These are phyloP conservation scores for Melinaea marsaeus DNA, from an alignment of 2,888 invertebrate genomes.

Conservation along the genomic window DNA sequence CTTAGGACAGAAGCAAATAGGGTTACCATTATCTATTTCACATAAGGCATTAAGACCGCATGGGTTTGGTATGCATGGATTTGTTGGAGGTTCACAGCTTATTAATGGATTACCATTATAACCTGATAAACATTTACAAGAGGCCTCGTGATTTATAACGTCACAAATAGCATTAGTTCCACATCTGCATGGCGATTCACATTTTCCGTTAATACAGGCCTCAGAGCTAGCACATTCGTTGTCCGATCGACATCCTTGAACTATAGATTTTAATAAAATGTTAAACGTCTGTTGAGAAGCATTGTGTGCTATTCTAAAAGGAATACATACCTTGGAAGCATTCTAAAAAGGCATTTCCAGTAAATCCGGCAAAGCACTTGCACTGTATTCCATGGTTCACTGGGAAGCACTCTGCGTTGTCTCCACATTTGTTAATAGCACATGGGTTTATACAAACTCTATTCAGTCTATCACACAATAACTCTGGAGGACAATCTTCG, in stretches of 20 bases:
- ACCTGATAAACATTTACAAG: conserved; percentile 89
- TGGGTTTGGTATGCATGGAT: conserved; percentile 91
- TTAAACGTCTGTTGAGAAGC: neutral
- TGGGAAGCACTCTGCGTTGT: conserved; percentile 87
- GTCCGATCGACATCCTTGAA: conserved; percentile 84
- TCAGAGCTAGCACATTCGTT: conserved; percentile 84
- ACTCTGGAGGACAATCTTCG: conserved; percentile 92
- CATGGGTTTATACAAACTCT: conserved; percentile 91
- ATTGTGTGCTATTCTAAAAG: neutral
- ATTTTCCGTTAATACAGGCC: conserved; percentile 87
- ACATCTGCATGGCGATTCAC: conserved; percentile 87
- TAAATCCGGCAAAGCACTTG: conserved; percentile 83
- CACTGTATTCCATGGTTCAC: conserved; percentile 87
- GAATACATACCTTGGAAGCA: conserved; percentile 79
- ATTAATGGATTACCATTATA: conserved; percentile 86
- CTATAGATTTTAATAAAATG: conserved; percentile 39
- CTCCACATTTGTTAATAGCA: conserved; percentile 87
- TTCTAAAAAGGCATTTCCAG: conserved; percentile 86
- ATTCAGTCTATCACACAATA: conserved; percentile 90
- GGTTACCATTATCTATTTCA: conserved; percentile 89
- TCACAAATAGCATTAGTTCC: conserved; percentile 89
- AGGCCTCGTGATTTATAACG: conserved; percentile 86
- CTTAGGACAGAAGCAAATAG: conserved; percentile 93
- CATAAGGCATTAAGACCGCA: conserved; percentile 92
- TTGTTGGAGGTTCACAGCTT: conserved; percentile 84